Base-by-base conservation (phyloP, 2,797 vertebrate species). In the Selene dorsalis region DNA sequence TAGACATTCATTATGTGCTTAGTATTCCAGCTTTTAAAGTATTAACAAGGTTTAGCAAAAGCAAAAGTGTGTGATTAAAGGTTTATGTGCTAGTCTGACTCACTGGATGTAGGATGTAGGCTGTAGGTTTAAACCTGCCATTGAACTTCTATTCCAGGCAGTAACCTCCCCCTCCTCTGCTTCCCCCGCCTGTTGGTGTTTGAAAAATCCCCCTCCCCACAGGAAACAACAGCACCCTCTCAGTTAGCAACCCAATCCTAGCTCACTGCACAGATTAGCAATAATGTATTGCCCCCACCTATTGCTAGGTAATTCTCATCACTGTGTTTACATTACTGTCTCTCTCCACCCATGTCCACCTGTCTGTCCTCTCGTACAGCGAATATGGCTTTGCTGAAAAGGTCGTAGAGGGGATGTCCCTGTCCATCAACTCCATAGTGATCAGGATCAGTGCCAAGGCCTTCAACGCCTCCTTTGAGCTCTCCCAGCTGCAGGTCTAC, bases 361-460 rank as follows among this genome's bases (percentile, higher is more conserved):
- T 53, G 53, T 41, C 70, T 30, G 2, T 64, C 4, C 4, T 56
- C 47, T 18, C 17, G 3, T 39, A 6, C 88, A 99, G 98, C 92
- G 98, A 99, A 90, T 99, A 99, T 76, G 96, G 98, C 88, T 99
- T 99, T 94, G 98, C 98, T 64, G 98, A 99, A 94, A 99, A 98
- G 92, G 98, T 99, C 70, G 97, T 99, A 26, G 98, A 99, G 93
- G 98, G 98, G 62, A 98, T 99, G 83, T 96, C 97, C 6, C 94
- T 99, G 84, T 98, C 97, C 84, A 96, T 99, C 85, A 98, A 97
- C 93, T 99, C 98, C 88, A 99, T 99, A 73, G 78, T 98, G 82
- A 98, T 99, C 89, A 91, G 96, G 88, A 99, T 99, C 93, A 96
- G 97, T 18, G 98, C 98, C 87, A 99, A 99, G 94, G 98, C 98